Evolutionary conservation across 2,797 vertebrate genomes (phyloP), one percentile per base, ranked within the genome.

Genomic region (Fistularia commersonii): DNA sequence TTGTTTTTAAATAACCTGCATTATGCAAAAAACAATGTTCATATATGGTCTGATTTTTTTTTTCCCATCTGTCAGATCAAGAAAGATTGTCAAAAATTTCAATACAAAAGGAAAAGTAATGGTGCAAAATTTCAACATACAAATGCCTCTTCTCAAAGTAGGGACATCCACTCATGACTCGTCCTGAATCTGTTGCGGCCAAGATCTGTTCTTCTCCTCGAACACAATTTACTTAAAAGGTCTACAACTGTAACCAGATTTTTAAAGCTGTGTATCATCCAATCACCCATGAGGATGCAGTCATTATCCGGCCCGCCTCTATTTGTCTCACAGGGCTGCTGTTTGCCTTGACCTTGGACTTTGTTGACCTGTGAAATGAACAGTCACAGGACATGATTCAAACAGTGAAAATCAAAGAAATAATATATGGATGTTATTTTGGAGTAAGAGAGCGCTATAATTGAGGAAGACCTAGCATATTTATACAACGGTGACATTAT

Each of bases 1-100:
- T 89, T 90, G n/a, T 84, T 92, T 72, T 74, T 90, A 67, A 93
- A 91, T 72, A 91, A 82, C 78, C 94, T 97, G 82, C 49, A 34
- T 39, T 66, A 57, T 12, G 41, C 58, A 39, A 45, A 45, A 68
- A 48, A 42, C 8, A 42, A 6, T 12, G 6, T 42, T 42, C 12
- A 14, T 1, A 6, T 14, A 13, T 13, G 52, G 11, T 8, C 12
- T 38, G 58, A 11, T 32, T 13, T 2, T 5, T 32, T 6, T 40
- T 62, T 61, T 45, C 13, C 37, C 9, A 42, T 23, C 9, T 8
- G 54, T 52, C 32, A 33, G 23, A 40, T 59, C 43, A 23, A 2
- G 23, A 23, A 43, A 0, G 31, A 47, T 11, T 8, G 32, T 1
- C 32, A 50, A 38, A 43, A 42, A 5, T 9, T 0, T 23, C 23